Conservation (phyloP, 1,140 invertebrate species). For the Agrilus planipennis region DNA sequence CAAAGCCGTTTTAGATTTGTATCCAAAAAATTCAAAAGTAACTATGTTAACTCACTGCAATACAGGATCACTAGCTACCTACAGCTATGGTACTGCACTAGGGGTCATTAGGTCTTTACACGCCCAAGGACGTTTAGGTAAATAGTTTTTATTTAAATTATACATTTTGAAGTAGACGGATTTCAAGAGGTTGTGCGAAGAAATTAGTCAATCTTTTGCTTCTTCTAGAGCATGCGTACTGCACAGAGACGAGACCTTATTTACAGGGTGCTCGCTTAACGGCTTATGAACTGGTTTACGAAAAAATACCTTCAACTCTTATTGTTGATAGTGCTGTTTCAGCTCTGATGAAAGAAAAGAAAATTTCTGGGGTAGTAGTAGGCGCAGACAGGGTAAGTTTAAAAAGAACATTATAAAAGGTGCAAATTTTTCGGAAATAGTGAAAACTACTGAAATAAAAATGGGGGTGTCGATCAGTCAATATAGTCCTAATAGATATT, state of each 20-base stretch:
- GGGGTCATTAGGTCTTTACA: slow-evolving; percentile 83
- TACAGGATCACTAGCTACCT: slow-evolving; percentile 93
- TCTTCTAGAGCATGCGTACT: slow-evolving; percentile 74
- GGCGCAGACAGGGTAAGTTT: slow-evolving; percentile 70
- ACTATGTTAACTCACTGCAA: slow-evolving; percentile 93
- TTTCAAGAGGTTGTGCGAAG: not conserved
- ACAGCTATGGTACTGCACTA: slow-evolving; percentile 93
- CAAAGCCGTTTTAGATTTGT: slow-evolving; percentile 52
- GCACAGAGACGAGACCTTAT: slow-evolving; percentile 95
- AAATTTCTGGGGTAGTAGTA: slow-evolving; percentile 68
- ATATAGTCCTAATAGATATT: not conserved
- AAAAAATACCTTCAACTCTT: slow-evolving; percentile 84
- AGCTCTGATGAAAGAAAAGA: slow-evolving; percentile 71
- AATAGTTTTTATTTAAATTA: slow-evolving; percentile 19
- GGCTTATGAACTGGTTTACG: slow-evolving; percentile 88
- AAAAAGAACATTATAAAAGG: too few species aligned
- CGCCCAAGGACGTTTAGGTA: slow-evolving; percentile 59
- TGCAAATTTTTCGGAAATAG: too few species aligned
- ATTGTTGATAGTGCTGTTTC: slow-evolving; percentile 95
- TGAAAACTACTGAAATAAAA: too few species aligned
- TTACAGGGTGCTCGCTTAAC: slow-evolving; percentile 94
- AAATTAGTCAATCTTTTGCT: not conserved
- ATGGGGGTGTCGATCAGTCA: too few species aligned
- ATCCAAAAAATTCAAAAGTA: slow-evolving; percentile 44
- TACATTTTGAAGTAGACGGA: too few species aligned